Evolutionary conservation across 2,888 invertebrate genomes (phyloP), one percentile per base, ranked within the genome.

Genomic region (Celastrina argiolus): DNA sequence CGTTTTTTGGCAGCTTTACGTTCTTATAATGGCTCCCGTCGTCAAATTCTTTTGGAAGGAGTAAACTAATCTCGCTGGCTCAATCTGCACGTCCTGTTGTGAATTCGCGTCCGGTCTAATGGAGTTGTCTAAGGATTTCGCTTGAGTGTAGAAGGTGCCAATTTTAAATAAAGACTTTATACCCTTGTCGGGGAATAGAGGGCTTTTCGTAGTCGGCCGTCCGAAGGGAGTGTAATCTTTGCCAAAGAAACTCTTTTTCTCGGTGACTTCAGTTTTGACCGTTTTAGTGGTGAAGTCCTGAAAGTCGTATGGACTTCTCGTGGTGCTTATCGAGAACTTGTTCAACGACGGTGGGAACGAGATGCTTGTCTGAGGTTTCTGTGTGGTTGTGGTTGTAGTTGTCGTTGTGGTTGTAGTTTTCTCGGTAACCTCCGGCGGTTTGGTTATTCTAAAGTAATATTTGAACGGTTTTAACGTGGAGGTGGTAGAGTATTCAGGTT

Each of bases 241-340:
- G 67, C 74, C 85, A 74, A 83, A 84, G 73, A 85, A 89, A 4
- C 89, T 87, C 59, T 76, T 75, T 76, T 83, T 90, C 5, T 80
- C 75, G 14, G 70, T 70, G 18, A 61, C 61, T 18, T 76, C 75
- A 2, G 78, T 73, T 66, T 74, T 77, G 63, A 80, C 83, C 73
- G 78, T 81, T 69, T 79, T 79, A 74, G 88, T 91, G 0, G 80
- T 78, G 70, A 85, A 91, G 61, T 91, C 89, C 76, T 90, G 85
- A 75, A 92, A 92, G 71, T 90, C 88, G 79, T 93, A 93, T 1
- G 93, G 93, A 76, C 88, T 93, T 80, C 87, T 90, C 12, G 93
- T 93, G 14, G 92, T 88, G 18, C 91, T 84, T 41, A 89, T 81
- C 5, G 88, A 89, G 71, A 87, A 89, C 77, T 85, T 90, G 71